Evolutionary conservation across 2,113 vertebrate species (phyloP).

Genomic region (Prinia subflava): DNA sequence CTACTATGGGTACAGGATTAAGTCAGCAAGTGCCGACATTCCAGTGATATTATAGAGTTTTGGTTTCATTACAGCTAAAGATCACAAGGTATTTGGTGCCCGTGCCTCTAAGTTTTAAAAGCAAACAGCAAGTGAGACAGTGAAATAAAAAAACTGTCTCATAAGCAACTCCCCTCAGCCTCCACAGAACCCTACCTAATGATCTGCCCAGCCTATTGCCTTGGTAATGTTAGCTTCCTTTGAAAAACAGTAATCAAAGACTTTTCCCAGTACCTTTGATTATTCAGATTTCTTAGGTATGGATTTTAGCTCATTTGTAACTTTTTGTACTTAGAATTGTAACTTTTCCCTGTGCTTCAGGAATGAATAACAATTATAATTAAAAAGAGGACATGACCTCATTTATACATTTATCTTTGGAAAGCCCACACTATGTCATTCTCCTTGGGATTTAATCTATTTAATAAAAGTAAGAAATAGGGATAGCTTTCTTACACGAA

Average conservation of each 20-base stretch:
- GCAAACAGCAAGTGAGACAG: not conserved
- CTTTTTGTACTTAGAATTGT: too few relatives aligned
- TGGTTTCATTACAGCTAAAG: not conserved
- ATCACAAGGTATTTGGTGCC: not conserved
- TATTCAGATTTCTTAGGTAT: not conserved
- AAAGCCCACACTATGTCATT: not conserved
- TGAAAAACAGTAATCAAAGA: slow-evolving; percentile 6
- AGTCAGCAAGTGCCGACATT: not conserved
- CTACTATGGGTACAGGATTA: not conserved
- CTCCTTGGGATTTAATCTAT: not conserved
- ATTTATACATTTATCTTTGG: not conserved
- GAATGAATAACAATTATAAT: not conserved
- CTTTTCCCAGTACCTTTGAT: not conserved
- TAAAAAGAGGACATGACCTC: not conserved
- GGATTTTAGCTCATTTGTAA: not conserved
- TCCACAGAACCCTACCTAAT: not conserved
- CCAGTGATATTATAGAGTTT: not conserved
- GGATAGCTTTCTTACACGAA: not conserved
- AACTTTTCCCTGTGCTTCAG: not conserved
- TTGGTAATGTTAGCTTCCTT: not conserved
- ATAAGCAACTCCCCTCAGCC: not conserved
- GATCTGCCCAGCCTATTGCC: not conserved
- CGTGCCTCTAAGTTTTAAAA: not conserved
- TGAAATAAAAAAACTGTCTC: not conserved
- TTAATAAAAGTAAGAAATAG: not conserved